Base-by-base conservation (phyloP, 2,797 vertebrate genomes). In the Diglossa cyanea region DNA sequence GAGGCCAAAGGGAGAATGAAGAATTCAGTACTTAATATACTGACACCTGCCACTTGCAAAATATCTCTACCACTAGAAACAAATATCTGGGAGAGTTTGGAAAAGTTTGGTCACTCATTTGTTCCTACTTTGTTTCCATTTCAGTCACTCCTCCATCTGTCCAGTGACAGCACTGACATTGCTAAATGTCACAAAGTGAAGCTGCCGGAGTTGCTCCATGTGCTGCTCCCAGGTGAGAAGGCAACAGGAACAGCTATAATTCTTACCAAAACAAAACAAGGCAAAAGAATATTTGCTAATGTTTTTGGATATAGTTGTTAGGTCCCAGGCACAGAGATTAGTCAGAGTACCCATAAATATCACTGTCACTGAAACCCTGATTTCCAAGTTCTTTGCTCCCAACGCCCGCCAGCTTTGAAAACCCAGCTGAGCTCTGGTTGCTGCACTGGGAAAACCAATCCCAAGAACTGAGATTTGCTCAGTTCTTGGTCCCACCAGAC, bases 41-140 rank as follows among this genome's bases (percentile, higher is more conserved):
- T 84, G 93, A 92, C 63, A 93, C 74, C 77, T 95, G 90, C 86
- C 61, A 85, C 72, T 95, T 89, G 68, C 91, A 95, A 94, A 87
- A 91, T 90, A 81, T 90, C 89, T 74, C 31, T 39, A 74, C 66
- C 39, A 61, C 68, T 75, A 83, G 65, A 72, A 95, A 80, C 37
- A 93, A 75, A 18, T 77, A 72, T 72, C 57, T 81, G 21, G 17
- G 58, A 72, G 44, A 67, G 42, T 53, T 19, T 75, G 82, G 89
- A 94, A 93, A 91, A 65, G 25, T 60, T 28, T 61, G 61, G 33
- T 95, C 68, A 50, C 28, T 77, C 25, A 8, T 86, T 94, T 95
- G 81, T 80, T 35, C 53, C 39, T 79, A 42, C 35, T 89, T 77
- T 66, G n/a, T 58, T 85, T 92, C 66, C 54, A 55, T 86, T 92